A percentile compares a stretch with the other conserved stretches of the same genome.
Evolutionary conservation across 2,797 vertebrate species (phyloP).

Genomic region (Molothrus aeneus): DNA sequence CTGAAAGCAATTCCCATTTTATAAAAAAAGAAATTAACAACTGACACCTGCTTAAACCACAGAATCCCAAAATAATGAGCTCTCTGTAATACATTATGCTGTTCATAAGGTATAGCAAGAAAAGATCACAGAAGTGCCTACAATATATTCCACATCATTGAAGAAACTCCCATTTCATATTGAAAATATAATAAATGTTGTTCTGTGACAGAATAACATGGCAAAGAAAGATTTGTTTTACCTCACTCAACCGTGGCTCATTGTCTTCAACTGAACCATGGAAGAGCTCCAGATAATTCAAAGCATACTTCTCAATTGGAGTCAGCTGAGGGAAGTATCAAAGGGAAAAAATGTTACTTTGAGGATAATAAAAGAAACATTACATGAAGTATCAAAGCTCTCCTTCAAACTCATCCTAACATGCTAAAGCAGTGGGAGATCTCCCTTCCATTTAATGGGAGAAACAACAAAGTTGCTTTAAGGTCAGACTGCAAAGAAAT

Average conservation of each 20-base stretch:
- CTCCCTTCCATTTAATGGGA: not conserved
- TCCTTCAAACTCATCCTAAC: not conserved
- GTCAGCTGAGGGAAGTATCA: conserved; percentile 81
- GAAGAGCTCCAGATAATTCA: conserved; percentile 91
- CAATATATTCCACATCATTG: not conserved
- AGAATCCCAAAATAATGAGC: not conserved
- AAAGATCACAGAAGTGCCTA: not conserved
- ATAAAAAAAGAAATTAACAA: conserved; percentile 3
- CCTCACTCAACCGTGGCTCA: conserved; percentile 79
- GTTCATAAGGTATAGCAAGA: not conserved
- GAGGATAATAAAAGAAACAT: not conserved
- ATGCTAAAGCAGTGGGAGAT: not conserved
- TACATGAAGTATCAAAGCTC: not conserved
- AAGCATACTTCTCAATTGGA: conserved; percentile 91
- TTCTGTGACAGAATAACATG: not conserved
- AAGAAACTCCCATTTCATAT: not conserved
- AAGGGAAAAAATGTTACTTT: not conserved
- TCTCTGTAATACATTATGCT: not conserved
- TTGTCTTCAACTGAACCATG: conserved; percentile 79
- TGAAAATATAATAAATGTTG: not conserved
- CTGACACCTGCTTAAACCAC: not conserved
- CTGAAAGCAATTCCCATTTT: not conserved
- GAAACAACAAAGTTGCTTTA: not conserved
- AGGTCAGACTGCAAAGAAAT: not conserved
- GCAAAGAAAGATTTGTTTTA: conserved; percentile 57